Conservation (phyloP, 2,113 vertebrate genomes). For the Gnathonemus longibarbis region DNA sequence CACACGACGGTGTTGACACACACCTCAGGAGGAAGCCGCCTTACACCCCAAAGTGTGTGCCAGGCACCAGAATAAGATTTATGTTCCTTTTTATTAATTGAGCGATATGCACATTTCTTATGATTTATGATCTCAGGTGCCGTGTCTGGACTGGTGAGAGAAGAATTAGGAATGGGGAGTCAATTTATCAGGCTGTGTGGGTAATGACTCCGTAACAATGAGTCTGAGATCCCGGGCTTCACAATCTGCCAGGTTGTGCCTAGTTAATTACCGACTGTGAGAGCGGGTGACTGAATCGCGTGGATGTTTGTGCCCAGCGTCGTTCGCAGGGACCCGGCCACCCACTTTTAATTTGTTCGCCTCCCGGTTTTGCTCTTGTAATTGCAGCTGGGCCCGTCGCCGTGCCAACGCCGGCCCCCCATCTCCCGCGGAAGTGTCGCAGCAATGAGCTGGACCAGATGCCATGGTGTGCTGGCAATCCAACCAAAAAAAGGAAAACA, state of each 20-base stretch:
- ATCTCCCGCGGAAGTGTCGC: no score
- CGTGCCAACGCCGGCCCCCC: not conserved
- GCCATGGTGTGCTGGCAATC: not conserved
- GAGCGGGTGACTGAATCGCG: not conserved
- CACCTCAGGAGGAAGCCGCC: not conserved
- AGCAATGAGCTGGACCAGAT: not conserved
- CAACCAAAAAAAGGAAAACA: not conserved
- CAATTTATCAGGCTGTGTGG: constrained; percentile 8
- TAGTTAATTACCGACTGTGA: constrained; percentile 10
- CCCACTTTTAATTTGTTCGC: not conserved
- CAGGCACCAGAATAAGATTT: not conserved
- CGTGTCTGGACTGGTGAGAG: not conserved
- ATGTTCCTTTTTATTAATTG: constrained; percentile 7
- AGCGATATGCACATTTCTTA: not conserved
- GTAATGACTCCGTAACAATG: constrained; percentile 6
- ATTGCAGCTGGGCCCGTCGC: not conserved
- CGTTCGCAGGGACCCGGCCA: not conserved
- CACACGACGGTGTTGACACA: not conserved
- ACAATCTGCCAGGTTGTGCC: constrained; percentile 4
- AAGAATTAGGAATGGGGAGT: not conserved
- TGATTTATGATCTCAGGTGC: not conserved
- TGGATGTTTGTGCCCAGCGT: not conserved
- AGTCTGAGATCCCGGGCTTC: not conserved
- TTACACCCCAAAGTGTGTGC: not conserved
- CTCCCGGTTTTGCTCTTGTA: not conserved